Percentiles rank a stretch among this genome's conserved stretches.
Evolutionary conservation across 2,888 invertebrate species (phyloP).

Genomic region (Aphelenchoides bicaudatus): DNA sequence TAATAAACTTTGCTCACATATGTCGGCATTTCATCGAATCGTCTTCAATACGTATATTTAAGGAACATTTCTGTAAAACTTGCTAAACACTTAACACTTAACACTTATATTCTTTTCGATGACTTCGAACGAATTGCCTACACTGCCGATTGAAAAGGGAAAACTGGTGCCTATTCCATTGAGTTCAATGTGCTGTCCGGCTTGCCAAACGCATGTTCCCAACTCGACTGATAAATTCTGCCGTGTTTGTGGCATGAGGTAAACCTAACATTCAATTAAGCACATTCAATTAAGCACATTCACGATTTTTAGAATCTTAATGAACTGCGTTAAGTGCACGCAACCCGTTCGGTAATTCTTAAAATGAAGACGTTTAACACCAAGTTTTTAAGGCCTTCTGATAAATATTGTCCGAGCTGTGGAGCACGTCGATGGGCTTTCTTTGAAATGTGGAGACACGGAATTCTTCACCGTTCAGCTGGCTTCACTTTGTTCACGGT

Average conservation of each 20-base stretch:
- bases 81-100: too few species aligned
- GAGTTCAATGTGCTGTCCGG: constrained; percentile 4
- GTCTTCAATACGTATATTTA: too few species aligned
- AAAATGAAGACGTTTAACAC: neutral
- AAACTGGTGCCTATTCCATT: constrained; percentile 2
- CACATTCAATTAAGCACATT: too few species aligned
- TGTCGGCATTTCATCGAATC: too few species aligned
- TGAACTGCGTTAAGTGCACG: constrained; percentile 19
- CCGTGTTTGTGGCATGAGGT: too few species aligned
- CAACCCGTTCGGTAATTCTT: constrained; percentile 19
- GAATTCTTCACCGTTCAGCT: constrained; percentile 19
- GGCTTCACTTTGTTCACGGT: constrained; percentile 14
- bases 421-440: constrained; percentile 21
- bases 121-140: too few species aligned
- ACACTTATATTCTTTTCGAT: too few species aligned
- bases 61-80: too few species aligned
- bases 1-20: too few species aligned
- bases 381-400: constrained; percentile 5
- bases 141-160: too few species aligned
- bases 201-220: neutral
- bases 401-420: constrained; percentile 22
- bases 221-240: too few species aligned
- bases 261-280: too few species aligned
- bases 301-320: constrained; percentile 18
- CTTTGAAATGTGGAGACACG: constrained; percentile 25